phyloP scores from a whole-genome alignment of 2,797 vertebrate genomes.

The Malacoraja senta region DNA sequence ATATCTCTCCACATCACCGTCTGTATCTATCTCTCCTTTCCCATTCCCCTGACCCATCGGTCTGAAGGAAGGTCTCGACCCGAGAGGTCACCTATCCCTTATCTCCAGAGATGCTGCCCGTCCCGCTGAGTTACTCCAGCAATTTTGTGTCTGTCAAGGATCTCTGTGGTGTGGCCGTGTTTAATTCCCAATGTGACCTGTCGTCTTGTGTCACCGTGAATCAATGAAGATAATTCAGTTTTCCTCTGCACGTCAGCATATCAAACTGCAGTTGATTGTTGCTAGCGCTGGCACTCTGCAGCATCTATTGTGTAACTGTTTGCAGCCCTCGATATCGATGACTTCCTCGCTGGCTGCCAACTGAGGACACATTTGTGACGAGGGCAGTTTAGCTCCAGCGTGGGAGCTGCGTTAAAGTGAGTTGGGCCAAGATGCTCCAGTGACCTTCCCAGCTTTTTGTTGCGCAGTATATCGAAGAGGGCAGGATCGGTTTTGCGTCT shows the following conservation, averaged over 20 bases:
- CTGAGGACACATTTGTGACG: neutral
- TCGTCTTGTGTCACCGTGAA: neutral
- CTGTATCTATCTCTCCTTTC: no score
- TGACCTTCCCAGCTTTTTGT: neutral
- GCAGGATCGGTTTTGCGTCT: neutral
- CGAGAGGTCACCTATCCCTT: no score
- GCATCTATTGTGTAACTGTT: neutral
- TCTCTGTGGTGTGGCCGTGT: neutral
- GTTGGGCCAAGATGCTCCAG: neutral
- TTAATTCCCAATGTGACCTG: neutral
- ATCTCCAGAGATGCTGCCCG: no score
- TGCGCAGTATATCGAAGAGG: neutral
- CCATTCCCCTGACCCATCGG: no score
- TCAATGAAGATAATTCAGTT: constrained; percentile 3
- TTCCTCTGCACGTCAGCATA: neutral
- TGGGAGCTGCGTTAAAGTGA: neutral
- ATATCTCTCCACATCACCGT: no score
- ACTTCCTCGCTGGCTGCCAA: constrained; percentile 23
- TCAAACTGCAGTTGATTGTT: constrained; percentile 7
- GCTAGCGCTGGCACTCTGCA: neutral
- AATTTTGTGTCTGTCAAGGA: no score
- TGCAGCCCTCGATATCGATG: constrained; percentile 14
- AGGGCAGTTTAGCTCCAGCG: neutral
- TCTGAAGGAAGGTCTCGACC: no score
- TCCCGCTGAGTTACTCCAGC: no score